A percentile compares a stretch with the other conserved stretches of the same genome.
These are phyloP conservation scores for Malacoctenus gilli DNA, from an alignment of 2,797 vertebrate genomes.

Conservation along the genomic window DNA sequence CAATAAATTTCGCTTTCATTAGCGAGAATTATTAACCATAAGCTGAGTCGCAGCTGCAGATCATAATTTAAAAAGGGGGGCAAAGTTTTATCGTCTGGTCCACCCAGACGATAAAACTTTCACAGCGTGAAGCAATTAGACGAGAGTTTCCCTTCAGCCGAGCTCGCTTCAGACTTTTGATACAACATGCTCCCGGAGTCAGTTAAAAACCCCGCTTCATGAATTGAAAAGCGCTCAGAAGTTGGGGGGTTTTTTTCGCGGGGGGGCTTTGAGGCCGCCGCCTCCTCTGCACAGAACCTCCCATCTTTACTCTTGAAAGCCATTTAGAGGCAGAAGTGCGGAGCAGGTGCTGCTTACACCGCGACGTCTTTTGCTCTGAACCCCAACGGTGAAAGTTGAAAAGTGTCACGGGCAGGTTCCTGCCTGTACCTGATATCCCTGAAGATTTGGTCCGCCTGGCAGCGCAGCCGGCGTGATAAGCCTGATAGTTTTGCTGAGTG, in stretches of 20 bases:
- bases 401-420: constrained; percentile 63
- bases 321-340: constrained; percentile 46
- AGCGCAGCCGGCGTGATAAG: constrained; percentile 36
- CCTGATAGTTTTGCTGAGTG: constrained; percentile 61
- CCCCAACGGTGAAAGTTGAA: constrained; percentile 48
- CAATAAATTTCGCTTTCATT: constrained; percentile 26
- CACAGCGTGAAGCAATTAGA: constrained; percentile 51
- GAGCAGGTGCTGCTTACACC: constrained; percentile 39
- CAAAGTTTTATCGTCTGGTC: no score
- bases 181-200: constrained; percentile 36
- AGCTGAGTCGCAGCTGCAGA: constrained; percentile 22
- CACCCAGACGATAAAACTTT: constrained; percentile 59
- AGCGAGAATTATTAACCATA: constrained; percentile 45
- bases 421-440: constrained; percentile 63
- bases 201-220: constrained; percentile 55
- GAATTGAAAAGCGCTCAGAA: constrained; percentile 56
- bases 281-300: constrained; percentile 26
- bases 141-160: constrained; percentile 36
- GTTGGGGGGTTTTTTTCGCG: no score
- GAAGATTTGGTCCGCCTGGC: constrained; percentile 54
- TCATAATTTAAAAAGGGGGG: constrained; percentile 38
- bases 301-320: constrained; percentile 42
- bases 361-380: constrained; percentile 48
- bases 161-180: constrained; percentile 40
- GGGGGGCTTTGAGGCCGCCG: constrained; percentile 42